A percentile compares a stretch with the other conserved stretches of the same genome.
Conservation (phyloP, 2,113 vertebrate genomes). For the Sturnus vulgaris region DNA sequence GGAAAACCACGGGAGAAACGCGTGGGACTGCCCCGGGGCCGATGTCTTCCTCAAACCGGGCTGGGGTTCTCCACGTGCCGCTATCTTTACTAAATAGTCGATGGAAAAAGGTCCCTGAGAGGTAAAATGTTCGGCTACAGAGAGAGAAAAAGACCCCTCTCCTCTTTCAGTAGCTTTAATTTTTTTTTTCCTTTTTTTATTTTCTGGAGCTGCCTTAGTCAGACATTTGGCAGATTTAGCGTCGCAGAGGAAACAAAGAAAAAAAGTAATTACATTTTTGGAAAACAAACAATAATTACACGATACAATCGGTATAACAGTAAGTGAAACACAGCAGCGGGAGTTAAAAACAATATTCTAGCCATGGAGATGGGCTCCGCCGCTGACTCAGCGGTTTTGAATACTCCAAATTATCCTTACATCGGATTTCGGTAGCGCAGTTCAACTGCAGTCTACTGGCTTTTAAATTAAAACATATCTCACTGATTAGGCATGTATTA, state of each 20-base stretch:
- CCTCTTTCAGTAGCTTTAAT: not conserved
- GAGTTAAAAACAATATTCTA: conserved; percentile 40
- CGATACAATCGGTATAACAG: conserved; percentile 55
- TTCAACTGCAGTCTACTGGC: conserved; percentile 25
- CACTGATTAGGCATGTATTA: not conserved
- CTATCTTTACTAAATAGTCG: not conserved
- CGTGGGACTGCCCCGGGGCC: not conserved
- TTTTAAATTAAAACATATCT: conserved; percentile 44
- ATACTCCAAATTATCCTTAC: conserved; percentile 2
- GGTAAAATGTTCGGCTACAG: not conserved
- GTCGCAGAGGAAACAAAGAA: conserved; percentile 45
- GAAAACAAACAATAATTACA: conserved; percentile 76
- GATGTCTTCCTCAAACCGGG: not conserved
- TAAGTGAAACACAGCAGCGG: conserved; percentile 44
- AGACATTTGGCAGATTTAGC: conserved; percentile 42
- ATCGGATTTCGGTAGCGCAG: not conserved
- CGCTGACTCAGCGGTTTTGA: conserved; percentile 67
- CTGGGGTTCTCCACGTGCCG: not conserved
- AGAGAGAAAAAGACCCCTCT: not conserved
- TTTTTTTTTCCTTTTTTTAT: not conserved
- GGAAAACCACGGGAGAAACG: not conserved
- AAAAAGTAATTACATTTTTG: conserved; percentile 75
- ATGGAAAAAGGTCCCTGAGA: not conserved
- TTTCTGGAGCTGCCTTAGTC: not conserved
- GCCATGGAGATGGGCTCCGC: not conserved